phyloP scores from a whole-genome alignment of 1,140 invertebrate genomes.

The Heliconius hewitsoni region DNA sequence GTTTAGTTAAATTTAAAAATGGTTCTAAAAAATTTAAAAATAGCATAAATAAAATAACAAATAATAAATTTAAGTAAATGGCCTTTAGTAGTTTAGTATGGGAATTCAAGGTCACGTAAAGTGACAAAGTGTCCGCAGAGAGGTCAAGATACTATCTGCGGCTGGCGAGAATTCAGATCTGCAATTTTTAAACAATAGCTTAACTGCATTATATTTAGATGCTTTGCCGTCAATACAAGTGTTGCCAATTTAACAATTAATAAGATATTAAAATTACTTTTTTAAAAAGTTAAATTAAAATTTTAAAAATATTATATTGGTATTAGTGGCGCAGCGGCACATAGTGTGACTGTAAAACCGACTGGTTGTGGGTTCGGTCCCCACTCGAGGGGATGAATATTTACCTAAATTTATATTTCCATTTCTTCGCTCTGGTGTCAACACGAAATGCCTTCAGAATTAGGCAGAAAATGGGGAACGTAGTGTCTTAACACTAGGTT shows the following conservation, averaged over 20 bases:
- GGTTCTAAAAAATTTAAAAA: background rate
- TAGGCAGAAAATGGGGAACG: no score
- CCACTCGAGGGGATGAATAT: no score
- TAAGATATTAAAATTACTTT: background rate
- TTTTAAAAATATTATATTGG: background rate
- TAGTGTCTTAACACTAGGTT: no score
- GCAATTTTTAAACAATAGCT: constrained; percentile 29
- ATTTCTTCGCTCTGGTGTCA: no score
- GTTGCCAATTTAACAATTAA: background rate
- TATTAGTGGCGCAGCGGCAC: no score
- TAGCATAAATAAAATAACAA: background rate
- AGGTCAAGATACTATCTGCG: constrained; percentile 44
- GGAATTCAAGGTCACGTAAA: constrained; percentile 33
- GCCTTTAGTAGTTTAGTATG: background rate
- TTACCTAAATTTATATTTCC: no score
- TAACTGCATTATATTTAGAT: constrained; percentile 6
- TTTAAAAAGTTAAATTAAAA: background rate
- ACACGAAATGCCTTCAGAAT: no score
- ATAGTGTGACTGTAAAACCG: no score
- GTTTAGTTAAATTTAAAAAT: no score
- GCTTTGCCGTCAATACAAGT: background rate
- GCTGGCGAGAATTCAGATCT: constrained; percentile 40
- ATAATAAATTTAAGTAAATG: background rate
- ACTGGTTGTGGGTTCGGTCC: no score
- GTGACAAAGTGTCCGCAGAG: constrained; percentile 40